These are phyloP conservation scores for Macropodus opercularis DNA, from an alignment of 2,797 vertebrate species.

Conservation along the genomic window DNA sequence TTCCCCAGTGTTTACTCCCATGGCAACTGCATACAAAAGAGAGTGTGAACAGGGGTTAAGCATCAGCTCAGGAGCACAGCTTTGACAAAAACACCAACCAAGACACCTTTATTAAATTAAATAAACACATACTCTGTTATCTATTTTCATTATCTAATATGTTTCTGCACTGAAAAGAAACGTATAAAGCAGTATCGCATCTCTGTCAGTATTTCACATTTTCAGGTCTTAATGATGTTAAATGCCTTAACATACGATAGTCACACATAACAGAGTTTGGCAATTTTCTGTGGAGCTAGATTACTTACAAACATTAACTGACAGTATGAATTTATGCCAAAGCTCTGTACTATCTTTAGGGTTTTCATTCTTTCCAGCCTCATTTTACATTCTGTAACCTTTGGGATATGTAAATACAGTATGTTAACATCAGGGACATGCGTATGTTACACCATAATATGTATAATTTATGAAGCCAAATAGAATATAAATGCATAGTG, in stretches of 20 bases:
- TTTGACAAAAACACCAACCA: constrained; percentile 27
- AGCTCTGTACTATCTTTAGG: constrained; percentile 32
- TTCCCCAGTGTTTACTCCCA: constrained; percentile 55
- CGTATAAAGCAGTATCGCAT: constrained; percentile 4
- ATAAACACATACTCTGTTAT: too few relatives aligned
- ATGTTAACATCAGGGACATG: constrained; percentile 52
- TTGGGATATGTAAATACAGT: constrained; percentile 55
- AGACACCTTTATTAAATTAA: constrained; percentile 26
- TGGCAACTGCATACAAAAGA: constrained; percentile 45
- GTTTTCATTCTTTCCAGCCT: constrained; percentile 34
- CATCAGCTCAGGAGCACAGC: constrained; percentile 43
- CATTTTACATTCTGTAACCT: constrained; percentile 39
- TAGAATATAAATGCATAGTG: constrained; percentile 46
- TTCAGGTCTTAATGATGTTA: constrained; percentile 14
- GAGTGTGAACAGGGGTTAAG: constrained; percentile 51
- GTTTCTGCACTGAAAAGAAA: constrained; percentile 4
- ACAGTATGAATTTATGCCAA: constrained; percentile 21
- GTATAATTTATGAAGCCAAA: constrained; percentile 62
- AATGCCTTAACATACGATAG: constrained; percentile 13
- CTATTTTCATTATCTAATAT: constrained; percentile 9
- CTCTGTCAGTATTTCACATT: constrained; percentile 13
- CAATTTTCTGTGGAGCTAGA: constrained; percentile 3
- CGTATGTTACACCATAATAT: constrained; percentile 35
- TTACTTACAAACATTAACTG: constrained; percentile 25
- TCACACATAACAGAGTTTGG: constrained; percentile 29